Conservation (phyloP, 2,888 invertebrate genomes). For the Trissonchulus sp. region DNA sequence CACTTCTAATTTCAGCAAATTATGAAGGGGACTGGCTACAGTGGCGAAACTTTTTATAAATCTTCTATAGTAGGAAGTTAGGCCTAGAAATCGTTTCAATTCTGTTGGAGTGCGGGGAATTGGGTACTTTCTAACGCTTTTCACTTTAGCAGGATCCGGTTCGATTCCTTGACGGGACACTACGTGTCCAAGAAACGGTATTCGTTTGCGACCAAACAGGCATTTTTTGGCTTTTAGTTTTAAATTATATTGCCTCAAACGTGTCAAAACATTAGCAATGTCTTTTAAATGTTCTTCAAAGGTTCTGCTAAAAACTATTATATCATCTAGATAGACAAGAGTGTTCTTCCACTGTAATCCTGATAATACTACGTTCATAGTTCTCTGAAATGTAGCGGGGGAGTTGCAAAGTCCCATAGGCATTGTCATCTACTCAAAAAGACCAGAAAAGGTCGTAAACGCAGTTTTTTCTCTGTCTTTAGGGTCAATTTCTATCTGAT, state of each 20-base stretch:
- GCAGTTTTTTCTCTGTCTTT: conserved; percentile 32
- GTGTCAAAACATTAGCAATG: not conserved
- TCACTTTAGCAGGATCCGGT: not conserved
- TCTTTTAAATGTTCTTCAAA: not conserved
- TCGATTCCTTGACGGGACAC: not conserved
- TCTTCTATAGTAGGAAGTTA: conserved; percentile 13
- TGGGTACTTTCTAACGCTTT: not conserved
- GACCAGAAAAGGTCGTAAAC: conserved; percentile 22
- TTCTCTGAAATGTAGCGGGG: conserved; percentile 28
- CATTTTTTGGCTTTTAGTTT: not conserved
- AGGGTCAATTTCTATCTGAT: conserved; percentile 8
- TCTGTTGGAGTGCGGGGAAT: not conserved
- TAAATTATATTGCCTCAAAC: not conserved
- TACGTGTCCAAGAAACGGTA: not conserved
- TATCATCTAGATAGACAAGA: not conserved
- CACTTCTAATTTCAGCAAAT: not conserved
- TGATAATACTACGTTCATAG: not conserved
- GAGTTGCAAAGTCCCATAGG: conserved; percentile 34
- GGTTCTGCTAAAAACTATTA: not conserved
- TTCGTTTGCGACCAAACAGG: not conserved
- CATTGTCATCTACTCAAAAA: conserved; percentile 19
- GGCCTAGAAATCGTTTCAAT: conserved; percentile 1
- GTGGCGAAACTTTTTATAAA: conserved; percentile 9
- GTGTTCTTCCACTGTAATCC: not conserved
- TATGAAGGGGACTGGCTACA: not conserved